Evolutionary conservation across 1,140 invertebrate species (phyloP), one percentile per base, ranked within the genome.

Genomic region (Drosophila kohkoa): DNA sequence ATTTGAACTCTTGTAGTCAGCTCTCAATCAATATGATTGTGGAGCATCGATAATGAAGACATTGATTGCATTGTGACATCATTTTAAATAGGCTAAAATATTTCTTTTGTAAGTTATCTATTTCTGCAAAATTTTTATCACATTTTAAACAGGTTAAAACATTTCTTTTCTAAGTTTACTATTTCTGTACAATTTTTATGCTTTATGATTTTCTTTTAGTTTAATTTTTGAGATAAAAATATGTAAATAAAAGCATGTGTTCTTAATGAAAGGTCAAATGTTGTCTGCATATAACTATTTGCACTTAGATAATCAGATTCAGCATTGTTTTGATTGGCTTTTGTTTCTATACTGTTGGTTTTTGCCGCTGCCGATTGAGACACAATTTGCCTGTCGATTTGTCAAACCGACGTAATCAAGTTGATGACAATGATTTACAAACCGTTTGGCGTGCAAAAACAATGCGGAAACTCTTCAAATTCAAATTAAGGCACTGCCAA

Each of bases 391-490:
- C 32, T 41, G 51, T 48, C 45, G 60, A 64, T 64, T 58, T 51
- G 51, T 65, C 52, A 35, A 32, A 77, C 45, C 69, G 58, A 41
- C 45, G 63, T 63, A 85, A 80, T 80, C 73, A 70, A 38, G 32
- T 65, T 49, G 73, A 69, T 55, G 72, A 77, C 81, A 74, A 66
- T 55, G 46, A 77, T 79, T 79, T 58, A 46, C 68, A 62, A 73
- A 70, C 60, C 52, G 64, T 71, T 86, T 65, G 74, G 73, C 66
- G 68, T 63, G 59, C 48, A 46, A 59, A 79, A 75, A 51, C 83
- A 79, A 82, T 81, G 85, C 83, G 83, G 83, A 88, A 88, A 89
- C 68, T 78, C 64, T 88, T 88, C 70, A 83, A 88, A 88, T 81
- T 88, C 77, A 88, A 88, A 88, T 88, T 88, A 88, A 81, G 64